Evolutionary conservation across 2,888 invertebrate genomes (phyloP).

Genomic region (Drosophila ustulata): DNA sequence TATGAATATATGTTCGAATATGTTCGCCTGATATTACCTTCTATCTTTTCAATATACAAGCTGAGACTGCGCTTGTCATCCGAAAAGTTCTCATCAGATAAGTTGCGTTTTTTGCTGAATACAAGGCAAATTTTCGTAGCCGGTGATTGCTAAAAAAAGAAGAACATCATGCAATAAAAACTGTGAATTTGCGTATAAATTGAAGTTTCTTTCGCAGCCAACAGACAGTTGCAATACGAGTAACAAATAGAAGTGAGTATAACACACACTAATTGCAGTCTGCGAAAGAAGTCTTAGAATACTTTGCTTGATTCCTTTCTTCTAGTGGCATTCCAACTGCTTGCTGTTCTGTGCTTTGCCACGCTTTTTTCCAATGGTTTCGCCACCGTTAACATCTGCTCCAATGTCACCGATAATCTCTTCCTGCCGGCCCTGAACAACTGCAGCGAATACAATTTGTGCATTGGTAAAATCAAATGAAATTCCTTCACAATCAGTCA

Average conservation of each 20-base stretch:
- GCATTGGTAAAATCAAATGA: constrained; percentile 54
- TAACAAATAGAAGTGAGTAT: constrained; percentile 38
- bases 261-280: no score
- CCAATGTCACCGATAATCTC: constrained; percentile 59
- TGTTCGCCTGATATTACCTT: constrained; percentile 6
- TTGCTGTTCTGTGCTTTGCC: constrained; percentile 41
- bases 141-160: constrained; percentile 40
- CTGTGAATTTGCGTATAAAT: constrained; percentile 54
- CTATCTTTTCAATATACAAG: constrained; percentile 59
- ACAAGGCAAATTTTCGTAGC: constrained; percentile 19
- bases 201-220: not conserved
- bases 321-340: constrained; percentile 50
- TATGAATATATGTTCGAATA: not conserved
- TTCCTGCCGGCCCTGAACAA: constrained; percentile 65
- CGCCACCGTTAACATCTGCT: constrained; percentile 60
- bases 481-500: not conserved
- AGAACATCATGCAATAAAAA: not conserved
- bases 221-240: constrained; percentile 35
- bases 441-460: constrained; percentile 72
- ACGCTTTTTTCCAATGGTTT: constrained; percentile 28
- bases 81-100: constrained; percentile 27
- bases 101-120: constrained; percentile 23
- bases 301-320: not conserved
- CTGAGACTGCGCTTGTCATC: constrained; percentile 9
- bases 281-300: not conserved